Conservation (phyloP, 2,113 vertebrate species). For the Ammodytes dubius region DNA sequence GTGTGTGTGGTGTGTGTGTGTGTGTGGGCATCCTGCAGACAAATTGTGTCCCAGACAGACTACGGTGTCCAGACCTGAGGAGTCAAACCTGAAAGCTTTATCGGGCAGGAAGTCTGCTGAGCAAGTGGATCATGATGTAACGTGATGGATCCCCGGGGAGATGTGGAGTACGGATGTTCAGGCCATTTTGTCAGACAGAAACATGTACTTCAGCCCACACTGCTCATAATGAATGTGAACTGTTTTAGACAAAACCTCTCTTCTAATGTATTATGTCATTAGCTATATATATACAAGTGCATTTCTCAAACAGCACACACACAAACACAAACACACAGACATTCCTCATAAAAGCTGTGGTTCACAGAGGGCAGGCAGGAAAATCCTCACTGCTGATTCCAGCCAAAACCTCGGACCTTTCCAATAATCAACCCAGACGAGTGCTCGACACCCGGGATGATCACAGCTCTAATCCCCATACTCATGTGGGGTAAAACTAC, state of each 20-base stretch:
- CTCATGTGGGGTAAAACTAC: slow-evolving; percentile 61
- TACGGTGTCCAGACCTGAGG: slow-evolving; percentile 53
- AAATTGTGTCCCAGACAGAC: slow-evolving; percentile 68
- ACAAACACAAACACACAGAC: slow-evolving; percentile 3
- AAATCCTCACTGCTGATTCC: slow-evolving; percentile 23
- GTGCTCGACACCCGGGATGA: slow-evolving; percentile 56
- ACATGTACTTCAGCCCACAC: slow-evolving; percentile 15
- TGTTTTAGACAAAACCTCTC: neutral
- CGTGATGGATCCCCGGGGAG: slow-evolving; percentile 67
- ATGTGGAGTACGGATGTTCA: slow-evolving; percentile 36
- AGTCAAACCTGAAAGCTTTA: slow-evolving; percentile 64
- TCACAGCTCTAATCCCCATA: slow-evolving; percentile 65
- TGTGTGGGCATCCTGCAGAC: slow-evolving; percentile 40
- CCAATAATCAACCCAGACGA: slow-evolving; percentile 56
- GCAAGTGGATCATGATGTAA: slow-evolving; percentile 70
- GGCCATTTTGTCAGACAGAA: slow-evolving; percentile 47
- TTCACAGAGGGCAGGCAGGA: slow-evolving; percentile 27
- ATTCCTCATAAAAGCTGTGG: neutral
- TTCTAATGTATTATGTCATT: neutral
- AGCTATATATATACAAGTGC: neutral
- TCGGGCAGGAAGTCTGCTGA: slow-evolving; percentile 63
- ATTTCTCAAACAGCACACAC: neutral
- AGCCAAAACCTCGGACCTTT: slow-evolving; percentile 46
- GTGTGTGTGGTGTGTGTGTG: too few relatives aligned
- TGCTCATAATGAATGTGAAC: neutral